Percentiles rank a stretch among this genome's conserved stretches.
These are phyloP conservation scores for Drosophila pegasa DNA, from an alignment of 2,888 invertebrate genomes.

Conservation along the genomic window DNA sequence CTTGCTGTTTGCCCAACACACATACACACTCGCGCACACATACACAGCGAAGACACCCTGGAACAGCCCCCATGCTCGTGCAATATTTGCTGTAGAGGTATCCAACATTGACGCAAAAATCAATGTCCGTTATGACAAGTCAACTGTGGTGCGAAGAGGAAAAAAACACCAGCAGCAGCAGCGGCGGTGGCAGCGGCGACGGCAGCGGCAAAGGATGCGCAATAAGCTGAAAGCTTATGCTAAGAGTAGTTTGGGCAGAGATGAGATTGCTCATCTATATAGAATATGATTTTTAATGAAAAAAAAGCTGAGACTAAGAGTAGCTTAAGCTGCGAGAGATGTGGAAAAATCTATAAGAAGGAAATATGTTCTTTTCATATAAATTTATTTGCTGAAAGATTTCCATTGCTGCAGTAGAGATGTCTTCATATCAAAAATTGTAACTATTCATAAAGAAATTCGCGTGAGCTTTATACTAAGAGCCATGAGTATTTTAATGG, in stretches of 20 bases:
- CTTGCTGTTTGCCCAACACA: conserved; percentile 58
- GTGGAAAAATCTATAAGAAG: not conserved
- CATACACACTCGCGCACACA: conserved; percentile 15
- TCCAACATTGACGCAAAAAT: conserved; percentile 66
- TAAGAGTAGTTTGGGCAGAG: not conserved
- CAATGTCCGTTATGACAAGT: conserved; percentile 67
- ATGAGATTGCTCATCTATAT: not conserved
- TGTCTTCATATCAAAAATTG: too few species aligned
- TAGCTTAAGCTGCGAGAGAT: not conserved
- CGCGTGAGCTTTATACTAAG: too few species aligned
- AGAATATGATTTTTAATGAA: not conserved
- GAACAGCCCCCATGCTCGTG: conserved; percentile 25
- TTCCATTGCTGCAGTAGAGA: too few species aligned
- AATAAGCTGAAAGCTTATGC: conserved; percentile 3
- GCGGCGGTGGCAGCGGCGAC: not conserved
- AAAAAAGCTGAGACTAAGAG: conserved; percentile 11
- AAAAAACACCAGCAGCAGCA: not conserved
- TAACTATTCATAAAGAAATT: too few species aligned
- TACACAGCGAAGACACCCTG: conserved; percentile 49
- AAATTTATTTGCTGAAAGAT: too few species aligned
- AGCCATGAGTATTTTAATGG: too few species aligned
- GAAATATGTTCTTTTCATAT: not conserved
- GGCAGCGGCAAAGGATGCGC: conserved; percentile 9
- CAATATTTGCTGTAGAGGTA: conserved; percentile 34
- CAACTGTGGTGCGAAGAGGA: conserved; percentile 18